Evolutionary conservation across 1,140 invertebrate genomes (phyloP).

Genomic region (Whitmania pigra): DNA sequence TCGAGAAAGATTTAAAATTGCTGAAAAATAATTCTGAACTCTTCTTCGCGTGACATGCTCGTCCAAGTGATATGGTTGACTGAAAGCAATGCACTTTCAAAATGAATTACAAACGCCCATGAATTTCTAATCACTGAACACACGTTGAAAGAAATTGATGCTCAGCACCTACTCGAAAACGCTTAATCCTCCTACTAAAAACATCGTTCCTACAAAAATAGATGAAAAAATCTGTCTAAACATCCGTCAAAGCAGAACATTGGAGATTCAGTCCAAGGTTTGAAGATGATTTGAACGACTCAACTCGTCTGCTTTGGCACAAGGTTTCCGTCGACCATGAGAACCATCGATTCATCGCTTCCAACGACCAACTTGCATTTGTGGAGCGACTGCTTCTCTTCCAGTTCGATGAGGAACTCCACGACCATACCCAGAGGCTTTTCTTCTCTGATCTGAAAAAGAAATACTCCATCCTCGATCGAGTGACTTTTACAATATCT

Average conservation of each 20-base stretch:
- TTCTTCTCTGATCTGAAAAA: neutral
- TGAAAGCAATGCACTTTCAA: too few species aligned
- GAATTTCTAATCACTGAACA: too few species aligned
- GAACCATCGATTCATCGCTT: neutral
- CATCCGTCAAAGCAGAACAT: neutral
- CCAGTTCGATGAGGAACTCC: slow-evolving; percentile 7
- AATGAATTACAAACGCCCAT: too few species aligned
- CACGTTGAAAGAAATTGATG: neutral
- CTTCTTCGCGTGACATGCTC: too few species aligned
- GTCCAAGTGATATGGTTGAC: too few species aligned
- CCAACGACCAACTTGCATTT: slow-evolving; percentile 2
- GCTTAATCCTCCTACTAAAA: neutral
- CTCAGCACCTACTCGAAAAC: neutral
- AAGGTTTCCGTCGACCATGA: neutral
- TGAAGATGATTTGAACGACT: neutral
- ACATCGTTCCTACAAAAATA: too few species aligned
- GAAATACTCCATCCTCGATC: neutral
- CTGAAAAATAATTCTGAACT: too few species aligned
- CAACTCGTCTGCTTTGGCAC: neutral
- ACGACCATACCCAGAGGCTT: neutral
- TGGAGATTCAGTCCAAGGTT: neutral
- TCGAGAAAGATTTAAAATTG: too few species aligned
- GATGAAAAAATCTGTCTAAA: neutral
- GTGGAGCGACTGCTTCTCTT: neutral
- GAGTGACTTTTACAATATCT: too few species aligned